A percentile compares a stretch with the other conserved stretches of the same genome.
These are phyloP conservation scores for Drosophila recens DNA, from an alignment of 2,888 invertebrate species.

Conservation along the genomic window DNA sequence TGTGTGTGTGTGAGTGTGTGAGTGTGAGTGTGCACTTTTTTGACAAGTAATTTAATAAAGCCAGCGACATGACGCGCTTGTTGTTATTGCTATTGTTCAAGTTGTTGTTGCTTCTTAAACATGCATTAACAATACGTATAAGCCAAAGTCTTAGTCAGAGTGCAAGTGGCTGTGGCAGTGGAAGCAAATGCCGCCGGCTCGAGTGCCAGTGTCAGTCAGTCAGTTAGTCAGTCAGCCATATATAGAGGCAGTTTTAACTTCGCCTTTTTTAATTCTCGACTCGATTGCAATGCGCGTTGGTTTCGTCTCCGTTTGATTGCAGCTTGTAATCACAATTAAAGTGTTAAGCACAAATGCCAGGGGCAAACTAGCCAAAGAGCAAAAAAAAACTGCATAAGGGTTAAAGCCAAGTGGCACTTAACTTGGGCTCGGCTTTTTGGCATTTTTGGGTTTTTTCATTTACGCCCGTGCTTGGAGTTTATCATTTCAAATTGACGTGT, in stretches of 20 bases:
- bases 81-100: constrained; percentile 43
- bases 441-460: constrained; percentile 19
- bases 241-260: constrained; percentile 12
- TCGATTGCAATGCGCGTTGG: constrained; percentile 38
- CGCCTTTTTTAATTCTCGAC: constrained; percentile 9
- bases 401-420: constrained; percentile 63
- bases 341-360: constrained; percentile 82
- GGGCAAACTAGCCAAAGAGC: constrained; percentile 56
- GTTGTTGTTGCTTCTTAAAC: constrained; percentile 48
- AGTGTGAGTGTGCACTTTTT: constrained; percentile 69
- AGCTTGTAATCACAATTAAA: constrained; percentile 83
- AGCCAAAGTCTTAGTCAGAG: constrained; percentile 31
- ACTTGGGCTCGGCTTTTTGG: constrained; percentile 44
- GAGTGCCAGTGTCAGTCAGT: constrained; percentile 61
- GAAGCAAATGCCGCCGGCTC: constrained; percentile 62
- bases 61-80: constrained; percentile 75
- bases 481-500: constrained; percentile 70
- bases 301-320: constrained; percentile 61
- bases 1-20: constrained; percentile 31
- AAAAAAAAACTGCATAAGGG: constrained; percentile 53
- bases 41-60: constrained; percentile 81
- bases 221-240: constrained; percentile 10
- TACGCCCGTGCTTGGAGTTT: constrained; percentile 38
- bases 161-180: constrained; percentile 36
- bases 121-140: constrained; percentile 66